These are phyloP conservation scores for Cremastinae sp. DNA, from an alignment of 2,888 invertebrate genomes.

Conservation along the genomic window DNA sequence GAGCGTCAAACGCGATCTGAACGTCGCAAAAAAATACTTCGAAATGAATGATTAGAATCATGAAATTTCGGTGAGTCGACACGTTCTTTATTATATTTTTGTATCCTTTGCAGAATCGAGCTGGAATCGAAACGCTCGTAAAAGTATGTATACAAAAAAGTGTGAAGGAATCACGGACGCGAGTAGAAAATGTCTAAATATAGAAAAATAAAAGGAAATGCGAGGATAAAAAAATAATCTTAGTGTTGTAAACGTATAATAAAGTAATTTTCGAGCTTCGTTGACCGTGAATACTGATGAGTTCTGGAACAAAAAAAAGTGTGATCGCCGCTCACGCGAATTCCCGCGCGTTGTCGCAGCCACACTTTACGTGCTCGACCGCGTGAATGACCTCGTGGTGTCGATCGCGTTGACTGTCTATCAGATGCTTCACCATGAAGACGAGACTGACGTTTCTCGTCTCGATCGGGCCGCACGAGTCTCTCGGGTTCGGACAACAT, in stretches of 20 bases:
- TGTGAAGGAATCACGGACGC: constrained; percentile 47
- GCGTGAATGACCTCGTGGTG: constrained; percentile 76
- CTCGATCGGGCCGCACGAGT: constrained; percentile 72
- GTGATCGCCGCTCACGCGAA: constrained; percentile 25
- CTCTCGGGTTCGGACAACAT: constrained; percentile 71
- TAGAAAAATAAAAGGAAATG: constrained; percentile 5
- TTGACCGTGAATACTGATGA: not conserved
- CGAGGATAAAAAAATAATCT: constrained; percentile 1
- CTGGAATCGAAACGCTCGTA: too few species aligned
- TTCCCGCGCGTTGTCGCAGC: constrained; percentile 69
- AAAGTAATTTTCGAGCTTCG: constrained; percentile 1
- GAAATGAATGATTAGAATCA: constrained; percentile 39
- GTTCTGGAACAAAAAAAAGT: not conserved
- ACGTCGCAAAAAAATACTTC: constrained; percentile 69
- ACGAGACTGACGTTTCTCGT: constrained; percentile 75
- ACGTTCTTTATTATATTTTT: too few species aligned
- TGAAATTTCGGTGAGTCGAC: constrained; percentile 15
- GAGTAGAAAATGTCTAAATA: not conserved
- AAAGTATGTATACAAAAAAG: too few species aligned
- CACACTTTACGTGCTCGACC: constrained; percentile 73
- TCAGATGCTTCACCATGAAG: constrained; percentile 74
- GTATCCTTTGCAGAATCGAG: too few species aligned
- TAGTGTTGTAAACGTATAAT: constrained; percentile 26
- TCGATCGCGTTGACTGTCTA: constrained; percentile 74
- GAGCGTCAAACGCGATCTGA: constrained; percentile 83